Base-by-base conservation (phyloP, 2,797 vertebrate species). In the Carcharodon carcharias region DNA sequence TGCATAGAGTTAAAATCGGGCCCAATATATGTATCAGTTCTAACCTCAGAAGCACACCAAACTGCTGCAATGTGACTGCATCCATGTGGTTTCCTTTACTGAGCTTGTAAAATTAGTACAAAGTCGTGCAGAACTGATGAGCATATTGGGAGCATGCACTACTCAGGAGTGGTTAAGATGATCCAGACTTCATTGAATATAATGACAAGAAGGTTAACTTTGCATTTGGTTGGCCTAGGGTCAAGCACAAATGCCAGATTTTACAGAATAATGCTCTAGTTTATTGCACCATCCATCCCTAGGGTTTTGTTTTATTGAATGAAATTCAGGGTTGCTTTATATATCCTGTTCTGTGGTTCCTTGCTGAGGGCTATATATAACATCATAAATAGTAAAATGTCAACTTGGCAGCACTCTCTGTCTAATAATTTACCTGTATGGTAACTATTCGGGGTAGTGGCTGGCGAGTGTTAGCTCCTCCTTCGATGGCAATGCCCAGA, bases 401-500 rank as follows among this genome's bases (percentile, higher is more conserved):
- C 31, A 12, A n/a, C 31, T 8, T 0, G 31, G 58, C 31, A 92
- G 12, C 5, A 7, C 58, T n/a, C 12, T 26, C 6, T 40, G 77
- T 6, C 58, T 0, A 40, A 67, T 40, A 40, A 97, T 97, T 96
- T 97, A 99, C 99, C 98, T 99, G 99, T 97, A 99, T 99, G 1
- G 99, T 99, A 97, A 99, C 99, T 0, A 99, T 99, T 96, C 99
- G 98, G 80, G 99, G 99, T 97, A 99, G 97, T 0, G 99, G 99
- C 97, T 99, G 99, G 45, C 99, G 98, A 0, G 99, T 99, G 97
- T 99, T 99, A 21, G 99, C 99, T 9, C 99, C 99, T 0, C 99
- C 99, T 97, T 99, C 99, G 0, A 99, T 99, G 97, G 99, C 99
- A 0, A 99, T 99, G 58, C 99, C 99, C 97, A 99, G 96, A n/a